Base-by-base conservation (phyloP, 64 coral and sea anemone species). In the Montipora capricornis region DNA sequence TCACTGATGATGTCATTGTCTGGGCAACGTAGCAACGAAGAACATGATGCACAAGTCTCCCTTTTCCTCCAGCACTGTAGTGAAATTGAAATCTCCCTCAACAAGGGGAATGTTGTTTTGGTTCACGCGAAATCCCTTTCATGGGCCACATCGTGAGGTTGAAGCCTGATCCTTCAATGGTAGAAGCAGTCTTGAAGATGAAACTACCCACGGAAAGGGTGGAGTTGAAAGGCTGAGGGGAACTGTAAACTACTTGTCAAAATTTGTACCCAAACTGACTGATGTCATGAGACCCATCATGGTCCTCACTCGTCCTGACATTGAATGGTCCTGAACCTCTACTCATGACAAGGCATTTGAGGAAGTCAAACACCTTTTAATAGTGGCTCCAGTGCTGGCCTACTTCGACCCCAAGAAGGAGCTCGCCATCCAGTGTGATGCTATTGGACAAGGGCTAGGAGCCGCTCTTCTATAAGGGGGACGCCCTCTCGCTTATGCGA, bases 1-100 rank as follows among this genome's bases (percentile, higher is more conserved):
- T 92, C 7, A 68, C 67, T 3, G 90, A 85, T 84, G 80, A 85
- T 49, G 71, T 92, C 22, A 69, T 92, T 5, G 45, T 93, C n/a
- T 93, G 87, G 76, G 92, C 1, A 76, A 16, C 45, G 45, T 46
- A 77, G 44, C 1, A 26, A 80, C 52, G 49, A 69, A 80, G 92
- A 93, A 52, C 84, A 81, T 6, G 84, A 88, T 58, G 12, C 4
- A 6, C 62, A 68, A 67, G 37, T 93, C 10, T 10, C 1, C 20
- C 57, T 71, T 7, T 85, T 93, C 5, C 60, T 93, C 44, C 15
- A 88, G 6, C 15, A 76, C 48, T 88, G 92, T 48, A 4, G 29
- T 7, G 78, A 82, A 8, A 73, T 45, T 11, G 68, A 26, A 0
- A 94, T 94, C 44, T 71, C 62, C 47, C 50, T 89, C 0, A 94